phyloP scores from a whole-genome alignment of 2,888 invertebrate species.

The Rotaria magnacalcarata region DNA sequence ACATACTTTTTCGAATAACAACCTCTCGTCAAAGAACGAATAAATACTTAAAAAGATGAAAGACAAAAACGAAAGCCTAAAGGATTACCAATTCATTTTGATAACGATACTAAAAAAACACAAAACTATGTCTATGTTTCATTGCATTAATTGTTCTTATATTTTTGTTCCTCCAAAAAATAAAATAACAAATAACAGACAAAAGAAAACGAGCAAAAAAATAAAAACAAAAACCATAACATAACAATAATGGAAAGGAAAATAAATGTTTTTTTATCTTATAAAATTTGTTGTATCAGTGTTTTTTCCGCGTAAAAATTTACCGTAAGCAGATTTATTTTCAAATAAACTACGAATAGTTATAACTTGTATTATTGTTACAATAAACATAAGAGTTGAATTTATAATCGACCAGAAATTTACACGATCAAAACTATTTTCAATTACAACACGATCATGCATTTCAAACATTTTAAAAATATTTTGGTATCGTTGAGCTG shows the following conservation, averaged over 20 bases:
- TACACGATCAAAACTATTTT: slow-evolving; percentile 74
- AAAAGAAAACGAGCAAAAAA: neutral
- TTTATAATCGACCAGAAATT: slow-evolving; percentile 74
- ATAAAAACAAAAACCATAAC: neutral
- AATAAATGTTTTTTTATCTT: neutral
- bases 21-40: neutral
- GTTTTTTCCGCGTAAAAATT: slow-evolving; percentile 39
- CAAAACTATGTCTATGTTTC: neutral
- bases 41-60: neutral
- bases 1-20: neutral
- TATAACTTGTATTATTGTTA: slow-evolving; percentile 53
- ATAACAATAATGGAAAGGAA: neutral
- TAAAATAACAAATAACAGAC: neutral
- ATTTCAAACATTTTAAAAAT: slow-evolving; percentile 71
- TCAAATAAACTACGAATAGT: slow-evolving; percentile 46
- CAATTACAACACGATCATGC: slow-evolving; percentile 74
- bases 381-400: slow-evolving; percentile 69
- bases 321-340: slow-evolving; percentile 35
- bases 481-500: slow-evolving; percentile 50
- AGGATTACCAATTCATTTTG: neutral
- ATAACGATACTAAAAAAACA: neutral
- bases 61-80: neutral
- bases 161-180: neutral
- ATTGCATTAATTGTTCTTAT: neutral
- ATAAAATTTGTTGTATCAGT: neutral